phyloP scores from a whole-genome alignment of 2,888 invertebrate genomes.

The Diplazon laetatorius region DNA sequence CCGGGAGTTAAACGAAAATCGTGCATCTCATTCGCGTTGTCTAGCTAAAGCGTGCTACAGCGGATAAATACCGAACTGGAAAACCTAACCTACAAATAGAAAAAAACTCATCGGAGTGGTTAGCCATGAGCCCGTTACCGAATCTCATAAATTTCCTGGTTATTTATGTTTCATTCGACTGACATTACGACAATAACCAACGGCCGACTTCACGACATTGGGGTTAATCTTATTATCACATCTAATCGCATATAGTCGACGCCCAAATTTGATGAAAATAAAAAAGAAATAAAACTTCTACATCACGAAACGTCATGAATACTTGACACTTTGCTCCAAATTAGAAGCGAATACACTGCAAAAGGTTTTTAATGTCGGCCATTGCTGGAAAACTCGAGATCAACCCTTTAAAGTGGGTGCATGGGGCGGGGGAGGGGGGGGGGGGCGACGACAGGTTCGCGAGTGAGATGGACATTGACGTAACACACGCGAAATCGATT shows the following conservation, averaged over 20 bases:
- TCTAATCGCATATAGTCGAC: neutral
- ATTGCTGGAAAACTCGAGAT: neutral
- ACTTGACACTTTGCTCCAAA: conserved; percentile 5
- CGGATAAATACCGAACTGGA: neutral
- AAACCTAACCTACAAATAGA: conserved; percentile 56
- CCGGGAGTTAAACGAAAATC: neutral
- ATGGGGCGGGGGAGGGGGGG: no score
- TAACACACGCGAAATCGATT: neutral
- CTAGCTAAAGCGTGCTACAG: neutral
- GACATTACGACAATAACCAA: neutral
- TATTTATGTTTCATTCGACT: conserved; percentile 2
- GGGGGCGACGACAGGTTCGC: no score
- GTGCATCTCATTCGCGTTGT: neutral
- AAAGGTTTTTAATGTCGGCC: neutral
- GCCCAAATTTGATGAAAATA: neutral
- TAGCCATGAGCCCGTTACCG: conserved; percentile 26
- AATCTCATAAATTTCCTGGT: neutral
- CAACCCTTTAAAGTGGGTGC: neutral
- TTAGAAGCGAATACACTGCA: neutral
- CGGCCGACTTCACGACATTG: neutral
- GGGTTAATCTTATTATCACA: neutral
- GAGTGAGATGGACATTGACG: neutral
- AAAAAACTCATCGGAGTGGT: neutral
- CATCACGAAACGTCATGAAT: neutral
- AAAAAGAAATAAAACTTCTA: no score